phyloP scores from a whole-genome alignment of 2,113 vertebrate species.

The Nothobranchius furzeri region DNA sequence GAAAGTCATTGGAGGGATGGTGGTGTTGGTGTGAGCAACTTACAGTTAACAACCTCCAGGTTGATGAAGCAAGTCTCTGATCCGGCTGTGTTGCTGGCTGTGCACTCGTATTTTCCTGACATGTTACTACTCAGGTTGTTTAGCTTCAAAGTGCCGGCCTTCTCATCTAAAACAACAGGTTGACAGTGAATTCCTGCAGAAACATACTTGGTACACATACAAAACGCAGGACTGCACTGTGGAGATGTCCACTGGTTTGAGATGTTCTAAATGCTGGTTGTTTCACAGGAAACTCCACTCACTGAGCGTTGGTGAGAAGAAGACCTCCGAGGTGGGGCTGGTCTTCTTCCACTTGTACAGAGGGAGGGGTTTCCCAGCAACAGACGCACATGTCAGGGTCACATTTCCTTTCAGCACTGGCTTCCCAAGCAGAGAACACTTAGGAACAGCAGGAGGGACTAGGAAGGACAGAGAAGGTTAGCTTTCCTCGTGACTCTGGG shows the following conservation, averaged over 20 bases:
- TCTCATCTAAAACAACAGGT: conserved; percentile 68
- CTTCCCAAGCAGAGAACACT: conserved; percentile 78
- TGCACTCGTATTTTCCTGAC: conserved; percentile 87
- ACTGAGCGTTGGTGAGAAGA: conserved; percentile 84
- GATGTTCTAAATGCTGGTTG: too few species aligned
- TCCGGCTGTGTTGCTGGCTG: conserved; percentile 80
- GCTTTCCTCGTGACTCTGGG: neutral
- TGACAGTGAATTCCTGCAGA: neutral
- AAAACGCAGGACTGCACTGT: neutral
- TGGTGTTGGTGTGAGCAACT: conserved; percentile 41
- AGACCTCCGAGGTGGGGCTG: conserved; percentile 76
- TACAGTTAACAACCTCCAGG: conserved; percentile 83
- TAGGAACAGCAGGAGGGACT: conserved; percentile 87
- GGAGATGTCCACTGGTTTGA: too few species aligned
- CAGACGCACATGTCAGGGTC: conserved; percentile 84
- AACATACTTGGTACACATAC: too few species aligned
- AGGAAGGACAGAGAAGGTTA: neutral
- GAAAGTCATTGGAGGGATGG: too few species aligned
- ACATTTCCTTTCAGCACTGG: conserved; percentile 83
- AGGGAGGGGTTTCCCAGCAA: conserved; percentile 83
- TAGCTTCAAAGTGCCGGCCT: conserved; percentile 79
- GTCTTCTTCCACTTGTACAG: conserved; percentile 84
- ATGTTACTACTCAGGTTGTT: conserved; percentile 84
- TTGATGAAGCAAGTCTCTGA: conserved; percentile 80
- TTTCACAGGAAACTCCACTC: conserved; percentile 41